These are phyloP conservation scores for Philopotamus ludificatus DNA, from an alignment of 1,140 invertebrate genomes.

Conservation along the genomic window DNA sequence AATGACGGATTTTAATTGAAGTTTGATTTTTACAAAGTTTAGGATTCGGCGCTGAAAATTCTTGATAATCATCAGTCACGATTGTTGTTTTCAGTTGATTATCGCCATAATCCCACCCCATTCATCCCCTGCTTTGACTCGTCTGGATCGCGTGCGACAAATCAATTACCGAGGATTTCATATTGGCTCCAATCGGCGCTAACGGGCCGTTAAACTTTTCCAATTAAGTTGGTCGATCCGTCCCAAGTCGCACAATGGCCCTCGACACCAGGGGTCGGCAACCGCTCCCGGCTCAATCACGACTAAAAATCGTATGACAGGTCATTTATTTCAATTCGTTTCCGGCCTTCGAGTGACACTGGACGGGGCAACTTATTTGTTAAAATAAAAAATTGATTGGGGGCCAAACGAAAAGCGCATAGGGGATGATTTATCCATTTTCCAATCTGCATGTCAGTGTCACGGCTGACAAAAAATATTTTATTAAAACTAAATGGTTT, in stretches of 20 bases:
- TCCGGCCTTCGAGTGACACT: neutral
- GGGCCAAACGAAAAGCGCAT: too few species aligned
- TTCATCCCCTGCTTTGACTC: neutral
- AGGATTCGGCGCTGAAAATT: too few species aligned
- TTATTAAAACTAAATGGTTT: too few species aligned
- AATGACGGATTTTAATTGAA: too few species aligned
- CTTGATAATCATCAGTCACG: too few species aligned
- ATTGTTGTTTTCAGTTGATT: too few species aligned
- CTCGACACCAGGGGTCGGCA: neutral
- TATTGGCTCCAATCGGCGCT: conserved; percentile 6
- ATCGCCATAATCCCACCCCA: neutral
- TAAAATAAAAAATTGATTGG: neutral
- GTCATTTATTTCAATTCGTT: conserved; percentile 3
- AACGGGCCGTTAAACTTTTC: conserved; percentile 23
- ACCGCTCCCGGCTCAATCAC: neutral
- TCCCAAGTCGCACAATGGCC: neutral
- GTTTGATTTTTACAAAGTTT: too few species aligned
- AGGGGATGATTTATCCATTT: too few species aligned
- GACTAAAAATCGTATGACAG: neutral
- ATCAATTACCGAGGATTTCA: conserved; percentile 26
- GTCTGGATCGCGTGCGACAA: conserved; percentile 3
- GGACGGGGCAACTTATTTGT: neutral
- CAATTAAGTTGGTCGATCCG: conserved; percentile 13
- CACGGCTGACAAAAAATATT: too few species aligned
- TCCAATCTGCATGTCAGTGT: too few species aligned